These are phyloP conservation scores for Coenobita brevimanus DNA, from an alignment of 1,140 invertebrate species.

Conservation along the genomic window DNA sequence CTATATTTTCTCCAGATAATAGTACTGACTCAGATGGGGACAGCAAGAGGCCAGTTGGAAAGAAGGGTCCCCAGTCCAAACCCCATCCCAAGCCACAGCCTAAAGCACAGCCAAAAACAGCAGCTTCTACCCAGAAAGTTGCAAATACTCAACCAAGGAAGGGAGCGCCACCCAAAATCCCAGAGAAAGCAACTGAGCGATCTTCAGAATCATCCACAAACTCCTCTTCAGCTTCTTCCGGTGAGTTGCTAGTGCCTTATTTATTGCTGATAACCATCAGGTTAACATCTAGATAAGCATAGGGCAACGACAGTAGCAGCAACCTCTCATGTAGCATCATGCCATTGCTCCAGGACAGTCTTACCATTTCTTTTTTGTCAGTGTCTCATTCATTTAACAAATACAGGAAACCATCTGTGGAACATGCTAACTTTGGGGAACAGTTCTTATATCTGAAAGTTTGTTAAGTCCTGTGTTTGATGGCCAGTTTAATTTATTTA, in stretches of 20 bases:
- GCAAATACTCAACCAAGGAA: slow-evolving; percentile 5
- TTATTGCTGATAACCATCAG: too few species aligned
- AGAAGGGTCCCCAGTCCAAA: slow-evolving; percentile 47
- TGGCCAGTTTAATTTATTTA: too few species aligned
- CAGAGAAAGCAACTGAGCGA: slow-evolving; percentile 37
- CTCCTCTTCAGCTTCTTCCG: slow-evolving; percentile 64
- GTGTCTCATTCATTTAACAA: too few species aligned
- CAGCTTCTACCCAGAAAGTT: slow-evolving; percentile 4
- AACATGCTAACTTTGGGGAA: too few species aligned
- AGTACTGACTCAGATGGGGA: slow-evolving; percentile 59
- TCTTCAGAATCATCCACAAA: slow-evolving; percentile 68
- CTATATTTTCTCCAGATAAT: slow-evolving; percentile 60
- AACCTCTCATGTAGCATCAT: too few species aligned
- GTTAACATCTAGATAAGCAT: too few species aligned
- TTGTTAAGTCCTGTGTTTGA: too few species aligned
- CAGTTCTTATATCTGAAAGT: too few species aligned
- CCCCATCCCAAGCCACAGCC: slow-evolving; percentile 53
- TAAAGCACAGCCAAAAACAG: slow-evolving; percentile 45
- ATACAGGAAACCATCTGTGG: too few species aligned
- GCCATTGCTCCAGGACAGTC: too few species aligned
- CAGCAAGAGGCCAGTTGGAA: slow-evolving; percentile 46
- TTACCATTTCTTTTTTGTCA: too few species aligned
- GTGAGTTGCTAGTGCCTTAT: slow-evolving; percentile 23
- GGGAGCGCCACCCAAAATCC: not conserved
- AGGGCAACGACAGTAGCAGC: too few species aligned